Percentiles rank a stretch among this genome's conserved stretches.
These are phyloP conservation scores for Apodemia duryi DNA, from an alignment of 2,888 invertebrate genomes.

Conservation along the genomic window DNA sequence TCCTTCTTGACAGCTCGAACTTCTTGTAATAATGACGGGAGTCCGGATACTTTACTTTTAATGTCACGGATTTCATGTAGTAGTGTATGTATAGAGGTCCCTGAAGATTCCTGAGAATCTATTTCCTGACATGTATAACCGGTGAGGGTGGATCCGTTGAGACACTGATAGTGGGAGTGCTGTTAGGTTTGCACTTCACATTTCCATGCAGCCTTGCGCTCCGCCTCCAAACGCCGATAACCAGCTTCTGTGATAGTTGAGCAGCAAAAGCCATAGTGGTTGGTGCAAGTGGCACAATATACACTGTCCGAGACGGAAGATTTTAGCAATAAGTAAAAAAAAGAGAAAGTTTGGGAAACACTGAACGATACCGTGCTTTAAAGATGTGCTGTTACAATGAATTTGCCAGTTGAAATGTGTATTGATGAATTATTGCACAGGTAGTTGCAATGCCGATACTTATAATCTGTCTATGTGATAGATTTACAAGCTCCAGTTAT, in stretches of 20 bases:
- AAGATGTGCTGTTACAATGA: not conserved
- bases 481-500: too few relatives aligned
- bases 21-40: not conserved
- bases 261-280: not conserved
- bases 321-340: not conserved
- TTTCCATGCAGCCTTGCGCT: not conserved
- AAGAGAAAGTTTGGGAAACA: not conserved
- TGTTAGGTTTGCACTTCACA: not conserved
- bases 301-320: not conserved
- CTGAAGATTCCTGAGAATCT: not conserved
- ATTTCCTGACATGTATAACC: not conserved
- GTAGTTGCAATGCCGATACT: too few relatives aligned
- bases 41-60: slow-evolving; percentile 4
- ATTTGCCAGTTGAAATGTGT: slow-evolving; percentile 63
- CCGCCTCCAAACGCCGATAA: not conserved
- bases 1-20: not conserved
- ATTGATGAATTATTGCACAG: too few relatives aligned
- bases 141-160: not conserved
- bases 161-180: not conserved
- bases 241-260: not conserved
- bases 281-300: not conserved
- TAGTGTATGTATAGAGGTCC: not conserved
- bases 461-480: too few relatives aligned
- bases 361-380: not conserved
- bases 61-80: slow-evolving; percentile 1